Evolutionary conservation across 2,113 vertebrate genomes (phyloP).

Genomic region (Ranitomeya variabilis): DNA sequence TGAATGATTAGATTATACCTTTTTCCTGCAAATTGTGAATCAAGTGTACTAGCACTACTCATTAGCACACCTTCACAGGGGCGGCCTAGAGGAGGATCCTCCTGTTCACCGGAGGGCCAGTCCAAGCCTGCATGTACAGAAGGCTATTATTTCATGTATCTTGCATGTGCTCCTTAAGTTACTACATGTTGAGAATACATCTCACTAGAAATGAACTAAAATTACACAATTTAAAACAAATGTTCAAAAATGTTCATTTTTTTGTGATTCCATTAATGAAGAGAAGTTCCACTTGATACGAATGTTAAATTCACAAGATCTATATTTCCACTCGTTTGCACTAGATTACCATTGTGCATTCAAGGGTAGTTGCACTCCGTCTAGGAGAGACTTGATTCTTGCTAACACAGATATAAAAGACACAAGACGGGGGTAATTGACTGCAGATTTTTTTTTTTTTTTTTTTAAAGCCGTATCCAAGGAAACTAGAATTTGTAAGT

Average conservation of each 20-base stretch:
- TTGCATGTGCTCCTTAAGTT: no score
- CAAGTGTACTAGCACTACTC: no score
- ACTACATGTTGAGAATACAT: no score
- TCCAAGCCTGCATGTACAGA: no score
- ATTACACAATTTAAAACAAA: neutral
- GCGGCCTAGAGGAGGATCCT: no score
- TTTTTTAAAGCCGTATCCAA: slow-evolving; percentile 38
- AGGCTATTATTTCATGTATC: no score
- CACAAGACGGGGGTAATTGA: slow-evolving; percentile 36
- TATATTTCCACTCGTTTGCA: neutral
- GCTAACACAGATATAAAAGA: slow-evolving; percentile 21
- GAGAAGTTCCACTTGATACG: neutral
- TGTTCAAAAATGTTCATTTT: neutral
- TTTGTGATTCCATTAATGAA: no score
- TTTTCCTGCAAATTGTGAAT: no score
- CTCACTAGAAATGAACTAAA: neutral
- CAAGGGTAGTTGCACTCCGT: neutral
- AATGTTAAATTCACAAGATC: neutral
- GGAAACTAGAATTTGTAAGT: slow-evolving; percentile 47
- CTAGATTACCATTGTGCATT: neutral
- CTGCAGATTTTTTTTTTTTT: slow-evolving; percentile 38
- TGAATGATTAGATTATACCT: no score
- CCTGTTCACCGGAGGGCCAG: no score
- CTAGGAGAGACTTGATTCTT: slow-evolving; percentile 8
- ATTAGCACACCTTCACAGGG: no score